Evolutionary conservation across 2,888 invertebrate species (phyloP), one percentile per base, ranked within the genome.

Genomic region (Drosophila borealis): DNA sequence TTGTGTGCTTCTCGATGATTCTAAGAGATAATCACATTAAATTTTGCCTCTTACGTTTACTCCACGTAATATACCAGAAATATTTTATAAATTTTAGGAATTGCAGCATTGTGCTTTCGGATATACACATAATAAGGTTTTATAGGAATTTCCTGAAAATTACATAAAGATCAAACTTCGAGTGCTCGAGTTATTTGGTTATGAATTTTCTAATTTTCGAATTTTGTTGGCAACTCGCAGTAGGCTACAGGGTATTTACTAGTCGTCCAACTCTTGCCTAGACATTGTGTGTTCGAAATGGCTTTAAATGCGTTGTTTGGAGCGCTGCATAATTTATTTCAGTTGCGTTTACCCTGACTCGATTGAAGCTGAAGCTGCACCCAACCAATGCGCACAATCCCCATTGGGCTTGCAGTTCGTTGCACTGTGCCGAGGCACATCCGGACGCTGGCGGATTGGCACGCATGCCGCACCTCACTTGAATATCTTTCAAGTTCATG

Each of bases 401-500:
- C 45, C 55, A 64, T 80, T 62, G 51, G 46, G 56, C 45, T 53
- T 67, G 69, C 83, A 82, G 82, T 82, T 82, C 82, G 71, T 82
- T 82, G 82, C 88, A 80, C 86, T 54, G 9, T 2, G 17, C 36
- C 34, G 19, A 42, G 9, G 49, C 37, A 25, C 44, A 55, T 66
- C 41, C 65, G 53, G 78, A 62, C 70, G 45, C 61, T 53, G 62
- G 56, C 36, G 48, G 63, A 29, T 45, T 39, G 33, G 25, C n/a
- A 39, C 33, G 55, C 37, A 51, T 62, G 57, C 74, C 59, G 53
- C 70, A 71, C 67, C 80, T 55, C 75, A 60, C 62, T 59, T 46
- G 69, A 71, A 65, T 60, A 56, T 65, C 75, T 70, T 67, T 87
- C 82, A 88, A 88, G 88, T 82, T 82, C 82, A 81, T 73, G 67